phyloP scores from a whole-genome alignment of 2,113 vertebrate genomes.

The Nicator chloris region DNA sequence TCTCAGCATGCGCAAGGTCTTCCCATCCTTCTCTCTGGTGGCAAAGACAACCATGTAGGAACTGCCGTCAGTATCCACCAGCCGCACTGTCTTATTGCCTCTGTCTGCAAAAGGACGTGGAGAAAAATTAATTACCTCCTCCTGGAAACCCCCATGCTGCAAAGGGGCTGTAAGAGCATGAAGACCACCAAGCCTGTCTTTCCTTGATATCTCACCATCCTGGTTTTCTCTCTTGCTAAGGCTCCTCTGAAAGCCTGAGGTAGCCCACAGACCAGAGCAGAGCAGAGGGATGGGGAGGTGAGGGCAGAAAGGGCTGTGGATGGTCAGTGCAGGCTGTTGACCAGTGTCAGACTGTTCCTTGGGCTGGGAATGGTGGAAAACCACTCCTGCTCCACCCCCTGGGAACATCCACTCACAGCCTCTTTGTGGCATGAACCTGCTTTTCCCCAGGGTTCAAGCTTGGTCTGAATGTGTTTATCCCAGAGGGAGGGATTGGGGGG shows the following conservation, averaged over 20 bases:
- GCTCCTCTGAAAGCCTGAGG: neutral
- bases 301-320: neutral
- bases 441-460: neutral
- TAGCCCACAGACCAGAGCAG: neutral
- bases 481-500: rapidly evolving
- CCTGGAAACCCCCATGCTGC: neutral
- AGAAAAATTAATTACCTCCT: neutral
- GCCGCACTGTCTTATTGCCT: neutral
- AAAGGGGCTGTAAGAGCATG: neutral
- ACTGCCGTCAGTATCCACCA: neutral
- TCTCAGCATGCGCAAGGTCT: neutral
- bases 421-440: neutral
- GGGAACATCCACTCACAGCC: neutral
- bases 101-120: neutral
- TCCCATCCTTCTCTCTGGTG: neutral
- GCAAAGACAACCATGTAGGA: neutral
- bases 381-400: neutral
- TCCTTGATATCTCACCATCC: neutral
- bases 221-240: neutral
- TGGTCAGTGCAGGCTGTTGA: neutral
- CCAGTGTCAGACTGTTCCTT: neutral
- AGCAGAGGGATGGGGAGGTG: rapidly evolving
- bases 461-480: neutral
- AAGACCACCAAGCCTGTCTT: rapidly evolving
- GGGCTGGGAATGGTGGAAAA: neutral